Conservation (phyloP, 92 coral and sea anemone species). For the Desmophyllum pertusum region DNA sequence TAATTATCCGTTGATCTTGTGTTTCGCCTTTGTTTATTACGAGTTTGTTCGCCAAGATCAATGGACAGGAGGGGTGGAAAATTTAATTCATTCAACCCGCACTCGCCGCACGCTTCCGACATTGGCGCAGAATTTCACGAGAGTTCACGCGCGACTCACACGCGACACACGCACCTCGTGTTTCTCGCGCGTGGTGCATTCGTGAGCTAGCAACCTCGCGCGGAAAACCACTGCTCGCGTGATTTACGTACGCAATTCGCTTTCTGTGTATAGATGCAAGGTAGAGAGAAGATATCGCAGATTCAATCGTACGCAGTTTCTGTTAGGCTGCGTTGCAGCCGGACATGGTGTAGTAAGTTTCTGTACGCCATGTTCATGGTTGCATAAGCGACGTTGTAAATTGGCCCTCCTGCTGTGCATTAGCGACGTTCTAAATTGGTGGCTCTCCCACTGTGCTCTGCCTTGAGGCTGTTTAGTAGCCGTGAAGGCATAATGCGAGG, state of each 20-base stretch:
- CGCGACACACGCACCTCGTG: not conserved
- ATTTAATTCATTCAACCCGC: slow-evolving; percentile 1
- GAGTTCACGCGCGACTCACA: not conserved
- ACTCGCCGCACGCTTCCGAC: not conserved
- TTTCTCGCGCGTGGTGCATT: not conserved
- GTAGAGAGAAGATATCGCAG: not conserved
- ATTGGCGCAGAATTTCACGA: too few species aligned
- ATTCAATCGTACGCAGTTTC: not conserved
- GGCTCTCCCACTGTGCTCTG: not conserved
- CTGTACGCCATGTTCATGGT: not conserved
- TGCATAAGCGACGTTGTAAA: not conserved
- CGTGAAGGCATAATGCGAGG: not conserved
- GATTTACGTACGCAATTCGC: not conserved
- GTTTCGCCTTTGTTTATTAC: not conserved
- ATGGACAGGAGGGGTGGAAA: not conserved
- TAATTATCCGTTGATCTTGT: not conserved
- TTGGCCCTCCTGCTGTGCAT: not conserved
- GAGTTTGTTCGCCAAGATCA: not conserved
- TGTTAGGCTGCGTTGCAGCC: too few species aligned
- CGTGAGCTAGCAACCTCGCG: not conserved
- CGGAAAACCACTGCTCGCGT: not conserved
- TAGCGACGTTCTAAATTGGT: not conserved
- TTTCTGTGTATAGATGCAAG: not conserved
- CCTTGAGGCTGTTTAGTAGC: not conserved
- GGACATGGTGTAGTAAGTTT: too few species aligned